Percentiles rank a stretch among this genome's conserved stretches.
phyloP scores from a whole-genome alignment of 2,888 invertebrate genomes.

The Eudasyphora cyanicolor region DNA sequence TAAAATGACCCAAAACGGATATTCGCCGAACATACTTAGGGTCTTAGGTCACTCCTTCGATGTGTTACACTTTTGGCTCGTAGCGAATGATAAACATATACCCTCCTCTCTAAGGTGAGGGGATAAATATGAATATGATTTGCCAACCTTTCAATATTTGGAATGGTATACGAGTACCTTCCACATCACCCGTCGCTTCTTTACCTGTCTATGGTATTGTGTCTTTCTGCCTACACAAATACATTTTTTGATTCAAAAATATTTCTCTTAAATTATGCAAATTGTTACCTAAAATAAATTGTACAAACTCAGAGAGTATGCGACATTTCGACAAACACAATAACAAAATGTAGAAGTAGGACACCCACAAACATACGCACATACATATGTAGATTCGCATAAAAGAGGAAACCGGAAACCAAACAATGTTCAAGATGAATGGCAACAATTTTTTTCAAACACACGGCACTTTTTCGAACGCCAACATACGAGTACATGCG shows the following conservation, averaged over 20 bases:
- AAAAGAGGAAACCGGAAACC: conserved; percentile 26
- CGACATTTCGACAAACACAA: neutral
- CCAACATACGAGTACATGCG: neutral
- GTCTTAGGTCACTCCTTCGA: too few relatives aligned
- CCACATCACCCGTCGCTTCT: neutral
- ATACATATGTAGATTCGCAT: neutral
- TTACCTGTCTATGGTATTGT: neutral
- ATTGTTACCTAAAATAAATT: conserved; percentile 24
- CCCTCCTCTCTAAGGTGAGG: too few relatives aligned
- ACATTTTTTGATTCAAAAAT: neutral
- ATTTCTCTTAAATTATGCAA: conserved; percentile 19
- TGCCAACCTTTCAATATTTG: too few relatives aligned
- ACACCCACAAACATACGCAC: neutral
- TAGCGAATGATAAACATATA: too few relatives aligned
- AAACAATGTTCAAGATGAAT: conserved; percentile 24
- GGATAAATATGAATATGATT: too few relatives aligned
- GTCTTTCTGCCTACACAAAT: neutral
- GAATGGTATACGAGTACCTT: neutral
- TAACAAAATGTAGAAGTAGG: neutral
- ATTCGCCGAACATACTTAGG: too few relatives aligned
- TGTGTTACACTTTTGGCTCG: too few relatives aligned
- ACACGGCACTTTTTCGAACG: neutral
- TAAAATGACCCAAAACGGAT: too few relatives aligned
- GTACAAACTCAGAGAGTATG: neutral
- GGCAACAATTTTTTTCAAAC: neutral